Evolutionary conservation across 2,113 vertebrate species (phyloP).

Genomic region (Hystrix brachyura): DNA sequence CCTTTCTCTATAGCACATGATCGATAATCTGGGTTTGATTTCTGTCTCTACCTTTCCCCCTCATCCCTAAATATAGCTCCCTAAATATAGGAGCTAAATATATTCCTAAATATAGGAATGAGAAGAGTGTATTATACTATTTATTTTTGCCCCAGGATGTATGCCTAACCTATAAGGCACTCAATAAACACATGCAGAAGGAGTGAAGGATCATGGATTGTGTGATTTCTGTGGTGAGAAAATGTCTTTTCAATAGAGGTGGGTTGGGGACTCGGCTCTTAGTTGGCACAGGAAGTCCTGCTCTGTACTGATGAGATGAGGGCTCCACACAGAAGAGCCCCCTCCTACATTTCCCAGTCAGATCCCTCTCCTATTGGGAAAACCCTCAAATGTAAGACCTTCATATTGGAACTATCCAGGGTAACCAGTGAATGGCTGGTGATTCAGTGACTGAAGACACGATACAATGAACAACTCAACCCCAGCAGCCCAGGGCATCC

Average conservation of each 20-base stretch:
- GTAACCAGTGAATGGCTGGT: not conserved
- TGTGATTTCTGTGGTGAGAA: not conserved
- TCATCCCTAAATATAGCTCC: not conserved
- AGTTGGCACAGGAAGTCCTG: not conserved
- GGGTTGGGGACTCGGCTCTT: not conserved
- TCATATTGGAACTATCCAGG: not conserved
- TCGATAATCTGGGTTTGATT: not conserved
- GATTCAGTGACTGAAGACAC: rapidly evolving
- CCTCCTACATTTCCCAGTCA: too few relatives aligned
- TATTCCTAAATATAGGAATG: not conserved
- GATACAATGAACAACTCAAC: rapidly evolving
- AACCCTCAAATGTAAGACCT: not conserved
- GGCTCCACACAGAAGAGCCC: not conserved
- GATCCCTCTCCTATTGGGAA: not conserved
- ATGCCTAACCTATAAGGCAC: not conserved
- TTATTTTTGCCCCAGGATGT: not conserved
- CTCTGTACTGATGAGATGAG: not conserved
- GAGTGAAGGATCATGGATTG: not conserved
- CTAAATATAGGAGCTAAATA: not conserved
- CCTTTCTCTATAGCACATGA: not conserved
- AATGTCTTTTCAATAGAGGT: too few relatives aligned
- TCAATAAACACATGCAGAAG: not conserved
- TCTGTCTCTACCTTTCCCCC: not conserved
- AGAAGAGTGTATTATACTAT: not conserved
- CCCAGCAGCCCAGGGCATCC: not conserved